A percentile compares a stretch with the other conserved stretches of the same genome.
Evolutionary conservation across 2,888 invertebrate species (phyloP).

Genomic region (Andrena bicolor): DNA sequence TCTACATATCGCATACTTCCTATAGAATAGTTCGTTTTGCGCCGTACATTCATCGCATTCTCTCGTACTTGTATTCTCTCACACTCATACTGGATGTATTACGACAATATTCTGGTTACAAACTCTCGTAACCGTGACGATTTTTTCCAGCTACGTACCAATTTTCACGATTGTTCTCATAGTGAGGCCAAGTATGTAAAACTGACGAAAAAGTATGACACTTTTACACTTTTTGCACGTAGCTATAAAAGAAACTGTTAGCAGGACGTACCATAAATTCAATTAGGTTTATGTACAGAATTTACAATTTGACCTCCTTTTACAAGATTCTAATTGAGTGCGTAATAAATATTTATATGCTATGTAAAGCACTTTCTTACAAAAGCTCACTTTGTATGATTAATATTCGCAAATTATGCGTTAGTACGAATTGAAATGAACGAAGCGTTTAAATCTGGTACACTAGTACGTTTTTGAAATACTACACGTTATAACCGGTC

Average conservation of each 20-base stretch:
- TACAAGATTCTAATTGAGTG: slow-evolving; percentile 21
- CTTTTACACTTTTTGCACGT: neutral
- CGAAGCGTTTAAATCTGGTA: slow-evolving; percentile 2
- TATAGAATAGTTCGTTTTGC: slow-evolving; percentile 57
- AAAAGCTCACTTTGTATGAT: slow-evolving; percentile 19
- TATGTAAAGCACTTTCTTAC: slow-evolving; percentile 14
- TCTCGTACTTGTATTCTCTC: slow-evolving; percentile 56
- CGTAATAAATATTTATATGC: slow-evolving; percentile 36
- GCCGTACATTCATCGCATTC: slow-evolving; percentile 62
- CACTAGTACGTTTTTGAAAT: neutral
- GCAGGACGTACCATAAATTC: slow-evolving; percentile 32
- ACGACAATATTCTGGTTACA: slow-evolving; percentile 24
- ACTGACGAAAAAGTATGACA: slow-evolving; percentile 13
- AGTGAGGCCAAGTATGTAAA: slow-evolving; percentile 21
- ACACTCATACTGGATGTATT: slow-evolving; percentile 55
- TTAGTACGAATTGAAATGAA: slow-evolving; percentile 19
- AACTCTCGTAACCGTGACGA: slow-evolving; percentile 1
- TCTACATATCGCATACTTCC: slow-evolving; percentile 49
- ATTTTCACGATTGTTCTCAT: slow-evolving; percentile 31
- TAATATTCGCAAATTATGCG: slow-evolving; percentile 2
- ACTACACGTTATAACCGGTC: slow-evolving; percentile 10
- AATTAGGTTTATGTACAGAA: slow-evolving; percentile 62
- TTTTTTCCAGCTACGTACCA: slow-evolving; percentile 10
- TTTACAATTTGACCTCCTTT: slow-evolving; percentile 60
- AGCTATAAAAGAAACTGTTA: slow-evolving; percentile 27